Evolutionary conservation across 2,888 invertebrate genomes (phyloP).

Genomic region (Sipunculus nudus): DNA sequence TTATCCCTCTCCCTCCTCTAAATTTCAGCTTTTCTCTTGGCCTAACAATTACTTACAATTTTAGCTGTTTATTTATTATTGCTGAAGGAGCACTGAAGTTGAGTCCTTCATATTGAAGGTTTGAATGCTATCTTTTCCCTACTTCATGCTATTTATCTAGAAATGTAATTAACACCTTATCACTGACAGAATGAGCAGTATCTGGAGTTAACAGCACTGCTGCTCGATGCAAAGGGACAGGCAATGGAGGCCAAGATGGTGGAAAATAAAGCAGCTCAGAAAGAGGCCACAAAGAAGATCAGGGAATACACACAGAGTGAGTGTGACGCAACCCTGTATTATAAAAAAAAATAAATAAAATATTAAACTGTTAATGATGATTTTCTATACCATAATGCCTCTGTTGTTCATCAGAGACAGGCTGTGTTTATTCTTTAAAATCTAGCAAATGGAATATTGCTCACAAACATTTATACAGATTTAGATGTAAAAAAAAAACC

Average conservation of each 20-base stretch:
- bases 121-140: too few species aligned
- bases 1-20: too few species aligned
- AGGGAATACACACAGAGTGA: constrained; percentile 47
- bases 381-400: background rate
- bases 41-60: too few species aligned
- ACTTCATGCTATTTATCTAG: too few species aligned
- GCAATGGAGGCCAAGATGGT: constrained; percentile 51
- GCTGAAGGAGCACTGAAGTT: too few species aligned
- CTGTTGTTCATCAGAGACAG: background rate
- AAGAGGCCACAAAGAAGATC: constrained; percentile 48
- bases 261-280: constrained; percentile 47
- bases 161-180: too few species aligned
- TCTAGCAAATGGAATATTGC: background rate
- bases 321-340: too few species aligned
- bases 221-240: constrained; percentile 50
- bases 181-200: constrained; percentile 60
- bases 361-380: background rate
- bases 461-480: background rate
- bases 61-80: too few species aligned
- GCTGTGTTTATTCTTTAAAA: background rate
- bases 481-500: too few species aligned
- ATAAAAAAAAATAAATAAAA: background rate
- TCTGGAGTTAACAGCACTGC: constrained; percentile 46
- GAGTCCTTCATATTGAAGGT: too few species aligned
- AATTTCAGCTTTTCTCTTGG: too few species aligned